A percentile compares a stretch with the other conserved stretches of the same genome.
These are phyloP conservation scores for Telmatochromis sp. DNA, from an alignment of 2,113 vertebrate genomes.

Conservation along the genomic window DNA sequence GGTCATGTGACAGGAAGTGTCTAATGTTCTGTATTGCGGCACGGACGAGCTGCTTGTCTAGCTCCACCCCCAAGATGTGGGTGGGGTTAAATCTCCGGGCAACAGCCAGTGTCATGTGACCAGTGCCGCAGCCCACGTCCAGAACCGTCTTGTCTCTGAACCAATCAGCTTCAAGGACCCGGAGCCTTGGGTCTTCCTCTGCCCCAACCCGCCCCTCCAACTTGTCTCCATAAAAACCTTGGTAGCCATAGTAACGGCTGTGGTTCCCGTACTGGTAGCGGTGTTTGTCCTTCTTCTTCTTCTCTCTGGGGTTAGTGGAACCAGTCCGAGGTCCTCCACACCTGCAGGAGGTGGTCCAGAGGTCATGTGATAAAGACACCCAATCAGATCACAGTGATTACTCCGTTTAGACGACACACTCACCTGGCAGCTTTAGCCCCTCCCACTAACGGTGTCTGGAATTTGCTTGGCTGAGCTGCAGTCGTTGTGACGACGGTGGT, in stretches of 20 bases:
- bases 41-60: conserved; percentile 74
- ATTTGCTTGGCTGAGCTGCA: conserved; percentile 6
- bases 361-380: neutral
- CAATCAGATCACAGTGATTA: neutral
- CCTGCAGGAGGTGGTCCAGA: neutral
- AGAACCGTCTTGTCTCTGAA: conserved; percentile 79
- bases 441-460: conserved; percentile 60
- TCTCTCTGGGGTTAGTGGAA: neutral
- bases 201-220: conserved; percentile 60
- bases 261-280: conserved; percentile 82
- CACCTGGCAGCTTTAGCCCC: conserved; percentile 30
- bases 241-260: conserved; percentile 82
- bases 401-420: accelerated
- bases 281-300: conserved; percentile 28
- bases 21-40: conserved; percentile 81
- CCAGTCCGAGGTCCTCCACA: neutral
- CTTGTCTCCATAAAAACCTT: conserved; percentile 77
- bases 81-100: conserved; percentile 75
- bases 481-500: neutral
- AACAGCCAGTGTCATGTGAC: conserved; percentile 80
- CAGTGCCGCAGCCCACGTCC: conserved; percentile 83
- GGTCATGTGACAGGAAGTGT: conserved; percentile 81
- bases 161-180: conserved; percentile 77
- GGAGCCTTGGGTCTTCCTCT: conserved; percentile 71
- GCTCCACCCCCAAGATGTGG: conserved; percentile 83